Base-by-base conservation (phyloP, 2,888 invertebrate species). In the Spodoptera picta region DNA sequence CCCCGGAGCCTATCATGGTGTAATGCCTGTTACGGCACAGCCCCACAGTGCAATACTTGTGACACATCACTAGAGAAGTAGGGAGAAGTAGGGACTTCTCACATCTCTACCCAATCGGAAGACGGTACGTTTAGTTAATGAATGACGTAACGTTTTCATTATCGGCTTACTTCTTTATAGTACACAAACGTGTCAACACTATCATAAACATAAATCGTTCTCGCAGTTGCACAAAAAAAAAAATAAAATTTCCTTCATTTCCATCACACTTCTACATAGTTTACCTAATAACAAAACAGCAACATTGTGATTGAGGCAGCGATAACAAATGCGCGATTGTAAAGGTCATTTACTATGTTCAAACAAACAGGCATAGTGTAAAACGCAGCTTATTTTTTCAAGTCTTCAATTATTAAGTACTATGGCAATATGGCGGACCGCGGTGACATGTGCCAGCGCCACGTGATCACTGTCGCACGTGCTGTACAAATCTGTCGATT, bases 401-500 rank as follows among this genome's bases (percentile, higher is more conserved):
- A 75, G 61, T 73, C 75, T 72, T 77, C 80, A 82, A 79, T 83
- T 36, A 36, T 36, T 84, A 70, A 70, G 64, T 66, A 83, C 75
- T 72, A 68, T 27, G 27, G 62, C 71, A 85, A 82, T 77, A 81
- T 76, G 75, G 79, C 63, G 65, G 78, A 52, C 74, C 68, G 73
- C 73, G 72, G 75, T 75, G 77, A 81, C 85, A 83, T 84, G 83
- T 80, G 85, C 76, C 27, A 27, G 36, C 19, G 78, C 71, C 85
- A 86, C 86, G 86, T 86, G 86, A 85, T 62, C 36, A 7, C 53
- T 51, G 46, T 31, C 51, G 72, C 85, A 86, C 85, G 85, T 86
- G 86, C 77, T 68, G 60, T 59, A 73, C 75, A 79, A 80, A 80
- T 80, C 76, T 80, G 84, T 80, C 83, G 81, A 79, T 80, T 76